These are phyloP conservation scores for Chelonia mydas DNA, from an alignment of 2,797 vertebrate species.

Conservation along the genomic window DNA sequence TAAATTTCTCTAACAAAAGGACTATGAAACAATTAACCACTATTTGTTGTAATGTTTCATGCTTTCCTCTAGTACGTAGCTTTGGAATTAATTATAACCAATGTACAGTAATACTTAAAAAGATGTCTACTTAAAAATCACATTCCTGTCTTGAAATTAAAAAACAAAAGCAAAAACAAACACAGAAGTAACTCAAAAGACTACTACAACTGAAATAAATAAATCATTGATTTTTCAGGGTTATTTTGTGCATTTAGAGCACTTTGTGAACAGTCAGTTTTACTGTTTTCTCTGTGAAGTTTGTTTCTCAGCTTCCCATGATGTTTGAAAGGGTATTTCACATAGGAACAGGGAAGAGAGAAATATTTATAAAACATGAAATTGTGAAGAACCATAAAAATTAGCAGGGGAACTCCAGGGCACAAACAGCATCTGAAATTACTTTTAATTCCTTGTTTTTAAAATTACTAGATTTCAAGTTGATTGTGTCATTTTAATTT, in stretches of 20 bases:
- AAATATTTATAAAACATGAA: background rate
- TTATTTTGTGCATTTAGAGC: background rate
- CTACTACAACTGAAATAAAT: background rate
- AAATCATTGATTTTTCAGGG: background rate
- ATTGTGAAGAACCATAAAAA: background rate
- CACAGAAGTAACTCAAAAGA: background rate
- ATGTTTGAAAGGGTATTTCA: background rate
- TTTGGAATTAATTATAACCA: background rate
- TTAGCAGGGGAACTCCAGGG: background rate
- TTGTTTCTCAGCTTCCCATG: background rate
- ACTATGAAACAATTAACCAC: background rate
- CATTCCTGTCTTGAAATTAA: background rate
- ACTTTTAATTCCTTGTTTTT: background rate
- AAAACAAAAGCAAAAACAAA: background rate
- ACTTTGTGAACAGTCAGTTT: background rate
- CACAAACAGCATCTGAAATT: background rate
- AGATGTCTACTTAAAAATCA: background rate
- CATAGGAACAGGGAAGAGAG: background rate
- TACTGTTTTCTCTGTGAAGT: background rate
- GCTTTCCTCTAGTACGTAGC: background rate
- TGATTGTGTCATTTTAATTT: background rate
- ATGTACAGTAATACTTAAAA: background rate
- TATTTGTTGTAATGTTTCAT: background rate
- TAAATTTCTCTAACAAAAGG: background rate
- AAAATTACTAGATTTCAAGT: background rate